phyloP scores from a whole-genome alignment of 2,113 vertebrate species.

The Romanogobio albipinnatus region DNA sequence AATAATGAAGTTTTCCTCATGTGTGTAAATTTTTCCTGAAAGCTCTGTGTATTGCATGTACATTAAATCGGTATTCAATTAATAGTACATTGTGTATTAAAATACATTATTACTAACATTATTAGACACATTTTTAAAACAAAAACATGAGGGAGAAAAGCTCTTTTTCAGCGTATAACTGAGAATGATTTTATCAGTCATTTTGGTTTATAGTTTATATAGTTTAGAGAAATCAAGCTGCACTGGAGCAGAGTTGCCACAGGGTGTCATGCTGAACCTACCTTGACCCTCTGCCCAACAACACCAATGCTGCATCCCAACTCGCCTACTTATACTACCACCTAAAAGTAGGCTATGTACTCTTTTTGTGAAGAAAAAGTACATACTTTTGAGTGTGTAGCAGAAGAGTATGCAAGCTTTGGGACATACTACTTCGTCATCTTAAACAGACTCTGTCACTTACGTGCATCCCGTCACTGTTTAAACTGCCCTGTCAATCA shows the following conservation, averaged over 20 bases:
- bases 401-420: too few species aligned
- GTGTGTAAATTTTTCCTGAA: not conserved
- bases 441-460: too few species aligned
- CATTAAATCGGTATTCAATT: not conserved
- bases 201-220: not conserved
- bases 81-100: not conserved
- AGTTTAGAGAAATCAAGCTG: slow-evolving; percentile 35
- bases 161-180: not conserved
- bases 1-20: not conserved
- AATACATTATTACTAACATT: not conserved
- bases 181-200: not conserved
- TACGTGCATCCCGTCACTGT: too few species aligned
- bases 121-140: not conserved
- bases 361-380: too few species aligned
- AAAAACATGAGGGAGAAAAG: not conserved
- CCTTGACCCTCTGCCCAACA: not conserved
- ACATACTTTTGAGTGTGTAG: too few species aligned
- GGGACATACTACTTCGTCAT: too few species aligned
- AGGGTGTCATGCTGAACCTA: slow-evolving; percentile 55
- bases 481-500: too few species aligned
- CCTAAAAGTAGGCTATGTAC: too few species aligned
- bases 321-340: too few species aligned
- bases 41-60: not conserved
- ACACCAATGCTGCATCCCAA: not conserved
- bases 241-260: slow-evolving; percentile 53